These are phyloP conservation scores for Labeo calbasu DNA, from an alignment of 2,797 vertebrate genomes.

Conservation along the genomic window DNA sequence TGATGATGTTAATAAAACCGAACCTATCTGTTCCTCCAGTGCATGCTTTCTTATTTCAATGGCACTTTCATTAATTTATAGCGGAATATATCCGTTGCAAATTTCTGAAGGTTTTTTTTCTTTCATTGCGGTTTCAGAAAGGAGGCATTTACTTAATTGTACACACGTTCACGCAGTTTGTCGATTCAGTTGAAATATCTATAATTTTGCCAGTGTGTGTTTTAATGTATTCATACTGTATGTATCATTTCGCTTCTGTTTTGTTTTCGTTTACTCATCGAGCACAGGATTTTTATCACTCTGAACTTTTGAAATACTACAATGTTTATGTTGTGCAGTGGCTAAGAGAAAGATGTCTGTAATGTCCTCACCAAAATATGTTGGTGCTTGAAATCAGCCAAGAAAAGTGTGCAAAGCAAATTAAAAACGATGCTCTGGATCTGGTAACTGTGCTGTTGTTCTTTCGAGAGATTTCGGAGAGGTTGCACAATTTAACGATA, in stretches of 20 bases:
- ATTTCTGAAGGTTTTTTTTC: slow-evolving; percentile 56
- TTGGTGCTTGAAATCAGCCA: slow-evolving; percentile 72
- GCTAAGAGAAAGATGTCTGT: slow-evolving; percentile 61
- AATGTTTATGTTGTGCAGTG: slow-evolving; percentile 68
- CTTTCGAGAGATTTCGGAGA: background rate
- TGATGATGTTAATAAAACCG: slow-evolving; percentile 51
- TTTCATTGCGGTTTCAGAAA: slow-evolving; percentile 47
- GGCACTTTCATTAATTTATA: slow-evolving; percentile 56
- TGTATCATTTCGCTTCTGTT: slow-evolving; percentile 66
- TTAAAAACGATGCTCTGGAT: slow-evolving; percentile 66
- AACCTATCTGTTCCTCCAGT: slow-evolving; percentile 58
- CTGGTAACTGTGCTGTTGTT: slow-evolving; percentile 27
- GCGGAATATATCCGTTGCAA: slow-evolving; percentile 51
- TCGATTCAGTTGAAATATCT: slow-evolving; percentile 56
- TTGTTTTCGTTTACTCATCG: slow-evolving; percentile 62
- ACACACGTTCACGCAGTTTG: slow-evolving; percentile 50
- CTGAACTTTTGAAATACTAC: slow-evolving; percentile 61
- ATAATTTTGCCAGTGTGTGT: slow-evolving; percentile 57
- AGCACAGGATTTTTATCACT: slow-evolving; percentile 61
- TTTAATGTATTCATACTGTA: slow-evolving; percentile 59
- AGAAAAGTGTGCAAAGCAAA: slow-evolving; percentile 73
- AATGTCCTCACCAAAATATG: slow-evolving; percentile 65
- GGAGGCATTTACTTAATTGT: slow-evolving; percentile 42
- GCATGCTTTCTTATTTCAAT: slow-evolving; percentile 55
- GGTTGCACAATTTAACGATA: background rate